phyloP scores from a whole-genome alignment of 2,113 vertebrate genomes.

The Craseonycteris thonglongyai region DNA sequence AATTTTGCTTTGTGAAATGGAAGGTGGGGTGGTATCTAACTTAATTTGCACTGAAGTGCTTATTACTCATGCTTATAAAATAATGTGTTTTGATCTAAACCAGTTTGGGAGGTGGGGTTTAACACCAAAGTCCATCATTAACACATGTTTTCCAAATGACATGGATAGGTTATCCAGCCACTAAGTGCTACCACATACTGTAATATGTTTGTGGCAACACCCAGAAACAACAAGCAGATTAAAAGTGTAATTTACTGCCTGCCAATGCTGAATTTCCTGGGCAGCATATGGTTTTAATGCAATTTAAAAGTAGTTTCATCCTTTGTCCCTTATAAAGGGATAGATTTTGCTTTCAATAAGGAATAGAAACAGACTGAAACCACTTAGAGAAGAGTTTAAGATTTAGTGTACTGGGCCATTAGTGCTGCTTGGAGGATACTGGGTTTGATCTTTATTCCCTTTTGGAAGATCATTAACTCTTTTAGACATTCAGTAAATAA shows the following conservation, averaged over 20 bases:
- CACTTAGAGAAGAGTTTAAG: slow-evolving; percentile 57
- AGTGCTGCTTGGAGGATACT: slow-evolving; percentile 59
- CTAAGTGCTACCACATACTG: slow-evolving; percentile 31
- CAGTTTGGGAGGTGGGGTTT: slow-evolving; percentile 45
- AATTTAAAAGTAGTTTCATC: slow-evolving; percentile 57
- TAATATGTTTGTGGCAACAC: slow-evolving; percentile 66
- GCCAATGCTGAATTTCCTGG: slow-evolving; percentile 62
- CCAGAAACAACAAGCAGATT: slow-evolving; percentile 63
- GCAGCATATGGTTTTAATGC: slow-evolving; percentile 72
- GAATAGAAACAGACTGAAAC: slow-evolving; percentile 55
- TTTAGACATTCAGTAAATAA: slow-evolving; percentile 70
- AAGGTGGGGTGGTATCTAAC: slow-evolving; percentile 61
- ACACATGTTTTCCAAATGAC: slow-evolving; percentile 45
- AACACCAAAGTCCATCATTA: slow-evolving; percentile 46
- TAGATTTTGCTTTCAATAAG: slow-evolving; percentile 59
- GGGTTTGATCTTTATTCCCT: slow-evolving; percentile 70
- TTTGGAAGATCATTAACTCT: slow-evolving; percentile 75
- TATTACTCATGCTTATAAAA: slow-evolving; percentile 69
- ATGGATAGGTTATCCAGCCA: neutral
- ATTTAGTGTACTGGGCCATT: slow-evolving; percentile 65
- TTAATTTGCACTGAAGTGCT: slow-evolving; percentile 72
- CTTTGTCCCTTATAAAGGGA: slow-evolving; percentile 53
- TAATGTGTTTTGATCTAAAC: slow-evolving; percentile 65
- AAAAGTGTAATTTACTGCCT: slow-evolving; percentile 68
- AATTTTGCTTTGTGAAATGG: slow-evolving; percentile 71